Conservation (phyloP, 2,888 invertebrate genomes). For the Amphipoea oculea region DNA sequence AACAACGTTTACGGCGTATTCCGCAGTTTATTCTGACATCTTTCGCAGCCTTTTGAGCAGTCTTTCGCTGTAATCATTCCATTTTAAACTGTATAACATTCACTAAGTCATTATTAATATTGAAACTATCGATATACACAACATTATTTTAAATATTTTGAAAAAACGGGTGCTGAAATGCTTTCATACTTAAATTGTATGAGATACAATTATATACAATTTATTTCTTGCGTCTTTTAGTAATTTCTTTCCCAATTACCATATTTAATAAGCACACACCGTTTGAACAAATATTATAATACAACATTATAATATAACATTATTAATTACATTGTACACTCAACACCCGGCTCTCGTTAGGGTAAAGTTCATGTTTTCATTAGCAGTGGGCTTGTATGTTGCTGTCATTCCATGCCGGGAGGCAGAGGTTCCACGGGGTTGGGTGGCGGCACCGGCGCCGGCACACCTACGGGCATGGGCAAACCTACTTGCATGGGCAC, state of each 20-base stretch:
- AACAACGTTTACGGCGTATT: conserved; percentile 15
- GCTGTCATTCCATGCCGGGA: conserved; percentile 84
- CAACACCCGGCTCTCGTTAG: conserved; percentile 14
- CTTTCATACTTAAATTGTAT: neutral
- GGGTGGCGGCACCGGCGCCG: conserved; percentile 58
- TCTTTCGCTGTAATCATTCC: conserved; percentile 37
- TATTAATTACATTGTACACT: conserved; percentile 29
- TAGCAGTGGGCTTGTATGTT: neutral
- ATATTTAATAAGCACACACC: conserved; percentile 10
- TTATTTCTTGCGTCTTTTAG: neutral
- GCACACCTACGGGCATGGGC: conserved; percentile 49
- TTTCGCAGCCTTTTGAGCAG: conserved; percentile 38
- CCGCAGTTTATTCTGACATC: conserved; percentile 29
- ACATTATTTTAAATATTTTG: conserved; percentile 6
- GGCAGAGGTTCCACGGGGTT: conserved; percentile 82
- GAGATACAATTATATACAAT: conserved; percentile 18
- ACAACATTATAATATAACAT: conserved; percentile 12
- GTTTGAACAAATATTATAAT: conserved; percentile 20
- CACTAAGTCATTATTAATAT: conserved; percentile 14
- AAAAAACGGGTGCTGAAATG: neutral
- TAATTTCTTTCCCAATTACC: neutral
- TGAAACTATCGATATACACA: conserved; percentile 19
- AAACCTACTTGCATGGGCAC: conserved; percentile 55
- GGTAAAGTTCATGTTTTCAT: conserved; percentile 43
- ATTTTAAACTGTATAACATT: conserved; percentile 25